These are phyloP conservation scores for Myrmecobius fasciatus DNA, from an alignment of 2,113 vertebrate genomes.

Conservation along the genomic window DNA sequence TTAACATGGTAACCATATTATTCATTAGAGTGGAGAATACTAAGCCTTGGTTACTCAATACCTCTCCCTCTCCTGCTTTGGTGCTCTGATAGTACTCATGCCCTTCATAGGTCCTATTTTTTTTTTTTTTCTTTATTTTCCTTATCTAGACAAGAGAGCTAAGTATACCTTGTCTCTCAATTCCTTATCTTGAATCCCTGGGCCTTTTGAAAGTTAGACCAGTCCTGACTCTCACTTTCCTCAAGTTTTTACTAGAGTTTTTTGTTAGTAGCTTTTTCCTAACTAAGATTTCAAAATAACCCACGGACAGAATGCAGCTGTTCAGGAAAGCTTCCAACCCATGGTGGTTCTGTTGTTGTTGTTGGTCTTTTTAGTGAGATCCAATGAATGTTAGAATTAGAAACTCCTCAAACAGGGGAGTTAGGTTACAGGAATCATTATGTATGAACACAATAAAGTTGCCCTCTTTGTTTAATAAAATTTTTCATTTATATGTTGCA, in stretches of 20 bases:
- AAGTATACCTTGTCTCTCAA: neutral
- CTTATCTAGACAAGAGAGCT: slow-evolving; percentile 2
- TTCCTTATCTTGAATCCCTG: neutral
- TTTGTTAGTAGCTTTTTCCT: neutral
- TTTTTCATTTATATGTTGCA: neutral
- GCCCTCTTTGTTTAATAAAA: neutral
- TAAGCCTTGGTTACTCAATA: neutral
- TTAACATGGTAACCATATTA: neutral
- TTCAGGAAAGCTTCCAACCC: neutral
- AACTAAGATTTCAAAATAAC: neutral
- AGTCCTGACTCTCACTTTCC: slow-evolving; percentile 23
- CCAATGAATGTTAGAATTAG: neutral
- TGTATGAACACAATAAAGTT: neutral
- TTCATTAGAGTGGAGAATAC: neutral
- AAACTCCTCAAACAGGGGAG: neutral
- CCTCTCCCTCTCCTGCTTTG: neutral
- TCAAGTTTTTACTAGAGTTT: slow-evolving; percentile 15
- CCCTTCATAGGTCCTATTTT: neutral
- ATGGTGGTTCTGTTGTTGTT: neutral
- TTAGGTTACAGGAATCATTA: neutral
- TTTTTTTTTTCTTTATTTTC: neutral
- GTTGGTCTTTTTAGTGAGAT: neutral
- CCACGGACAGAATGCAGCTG: neutral
- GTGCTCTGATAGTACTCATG: neutral
- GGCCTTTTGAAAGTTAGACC: neutral